Evolutionary conservation across 2,888 invertebrate genomes (phyloP), one percentile per base, ranked within the genome.

Genomic region (Desoria tigrina): DNA sequence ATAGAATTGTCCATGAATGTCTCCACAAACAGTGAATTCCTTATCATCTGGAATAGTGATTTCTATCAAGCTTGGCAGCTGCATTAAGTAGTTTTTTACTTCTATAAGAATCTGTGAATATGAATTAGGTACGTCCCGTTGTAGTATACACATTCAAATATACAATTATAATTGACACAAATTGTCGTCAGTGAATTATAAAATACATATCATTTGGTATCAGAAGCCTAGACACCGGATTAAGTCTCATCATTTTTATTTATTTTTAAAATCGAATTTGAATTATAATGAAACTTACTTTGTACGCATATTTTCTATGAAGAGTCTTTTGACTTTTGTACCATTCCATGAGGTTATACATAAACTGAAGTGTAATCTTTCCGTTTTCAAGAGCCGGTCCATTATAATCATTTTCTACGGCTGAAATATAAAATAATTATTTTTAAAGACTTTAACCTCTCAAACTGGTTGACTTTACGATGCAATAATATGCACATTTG

Each of bases 1-100:
- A 80, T 94, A 99, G 84, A 88, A 99, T 82, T 99, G 99, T 61
- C 99, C 99, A 80, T 99, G 99, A 75, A 99, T 93, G 81, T 99
- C 98, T 14, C 98, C 98, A 81, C 98, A 99, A 58, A 99, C 91
- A 49, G 98, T 99, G 81, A 99, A 98, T 82, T 97, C 96, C 68
- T 87, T 85, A 37, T 90, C 87, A 78, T 90, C 89, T 2, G 88
- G 88, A 74, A 99, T 91, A 69, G 84, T 84, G 62, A 99, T 90
- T 79, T 98, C 92, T 1, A 99, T 87, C 74, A 99, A 82, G 11
- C 95, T 90, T 26, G 94, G 90, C 79, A 90, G 91, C 61, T 85
- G 85, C 83, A 88, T 88, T 77, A 97, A 88, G 80, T 89, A 90
- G 16, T 86, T 83, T 81, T 93, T 93, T 16, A 94, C 88, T 77